Evolutionary conservation across 1,140 invertebrate species (phyloP).

Genomic region (Belonocnema kinseyi): DNA sequence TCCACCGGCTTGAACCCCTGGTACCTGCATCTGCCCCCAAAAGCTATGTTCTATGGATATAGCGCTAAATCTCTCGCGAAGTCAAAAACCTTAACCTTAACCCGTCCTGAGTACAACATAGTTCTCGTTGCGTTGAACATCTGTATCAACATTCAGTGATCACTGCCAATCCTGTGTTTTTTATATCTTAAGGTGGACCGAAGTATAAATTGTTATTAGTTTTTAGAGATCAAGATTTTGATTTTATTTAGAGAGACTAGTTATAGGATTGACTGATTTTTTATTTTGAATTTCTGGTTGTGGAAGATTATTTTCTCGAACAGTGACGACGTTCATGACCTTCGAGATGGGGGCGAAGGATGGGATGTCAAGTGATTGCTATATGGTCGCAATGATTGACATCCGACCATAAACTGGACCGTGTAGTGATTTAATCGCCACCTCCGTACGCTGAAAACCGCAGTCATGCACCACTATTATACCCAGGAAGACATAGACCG

Average conservation of each 20-base stretch:
- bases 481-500: conserved; percentile 68
- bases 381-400: conserved; percentile 60
- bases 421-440: conserved; percentile 60
- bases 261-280: background rate
- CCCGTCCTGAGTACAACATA: background rate
- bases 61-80: background rate
- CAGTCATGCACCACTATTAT: conserved; percentile 66
- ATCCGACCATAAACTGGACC: conserved; percentile 58
- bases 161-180: background rate
- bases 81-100: background rate
- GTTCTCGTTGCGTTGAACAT: background rate
- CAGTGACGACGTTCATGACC: background rate
- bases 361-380: conserved; percentile 59
- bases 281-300: background rate
- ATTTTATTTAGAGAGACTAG: too few species aligned
- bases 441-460: conserved; percentile 48
- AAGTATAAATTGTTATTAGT: too few species aligned
- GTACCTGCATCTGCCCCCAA: background rate
- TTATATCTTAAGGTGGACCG: too few species aligned
- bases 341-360: conserved; percentile 58
- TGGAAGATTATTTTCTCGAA: background rate
- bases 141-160: background rate
- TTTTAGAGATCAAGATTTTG: too few species aligned
- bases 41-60: background rate
- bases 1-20: background rate